Conservation (phyloP, 2,797 vertebrate genomes). For the Catostomus latipinnis region DNA sequence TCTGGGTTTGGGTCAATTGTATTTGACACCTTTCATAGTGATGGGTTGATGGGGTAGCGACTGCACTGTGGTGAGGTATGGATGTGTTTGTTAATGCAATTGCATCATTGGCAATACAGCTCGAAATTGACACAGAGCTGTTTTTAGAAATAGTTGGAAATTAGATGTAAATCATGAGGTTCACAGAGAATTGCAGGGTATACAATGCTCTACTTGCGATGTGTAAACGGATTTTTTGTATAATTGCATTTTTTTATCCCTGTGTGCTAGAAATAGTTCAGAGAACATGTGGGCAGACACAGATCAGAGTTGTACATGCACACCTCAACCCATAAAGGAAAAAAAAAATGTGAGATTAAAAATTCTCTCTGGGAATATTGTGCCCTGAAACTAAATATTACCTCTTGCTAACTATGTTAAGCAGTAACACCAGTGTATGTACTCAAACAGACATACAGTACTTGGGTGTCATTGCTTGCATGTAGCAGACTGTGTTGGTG, state of each 20-base stretch:
- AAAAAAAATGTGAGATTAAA: constrained; percentile 13
- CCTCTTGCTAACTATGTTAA: constrained; percentile 55
- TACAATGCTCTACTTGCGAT: neutral
- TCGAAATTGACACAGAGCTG: constrained; percentile 23
- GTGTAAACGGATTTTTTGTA: neutral
- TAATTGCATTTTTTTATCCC: neutral
- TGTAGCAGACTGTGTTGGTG: constrained; percentile 50
- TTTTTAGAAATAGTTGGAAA: constrained; percentile 40
- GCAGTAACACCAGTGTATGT: constrained; percentile 32
- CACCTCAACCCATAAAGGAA: neutral
- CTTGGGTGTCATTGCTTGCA: constrained; percentile 43
- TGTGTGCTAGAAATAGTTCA: neutral
- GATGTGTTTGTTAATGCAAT: constrained; percentile 40
- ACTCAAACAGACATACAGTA: constrained; percentile 1
- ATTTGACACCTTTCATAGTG: constrained; percentile 25
- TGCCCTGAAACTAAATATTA: constrained; percentile 54
- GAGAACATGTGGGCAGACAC: neutral
- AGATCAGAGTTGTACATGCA: neutral
- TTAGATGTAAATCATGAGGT: constrained; percentile 30
- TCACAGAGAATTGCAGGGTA: neutral
- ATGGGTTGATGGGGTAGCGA: constrained; percentile 40
- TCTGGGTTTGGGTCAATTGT: constrained; percentile 44
- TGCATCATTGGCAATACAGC: constrained; percentile 47
- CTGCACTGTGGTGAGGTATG: constrained; percentile 33
- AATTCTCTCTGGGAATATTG: constrained; percentile 46